A percentile compares a stretch with the other conserved stretches of the same genome.
Conservation (phyloP, 1,140 invertebrate species). For the Ridgeia piscesae region DNA sequence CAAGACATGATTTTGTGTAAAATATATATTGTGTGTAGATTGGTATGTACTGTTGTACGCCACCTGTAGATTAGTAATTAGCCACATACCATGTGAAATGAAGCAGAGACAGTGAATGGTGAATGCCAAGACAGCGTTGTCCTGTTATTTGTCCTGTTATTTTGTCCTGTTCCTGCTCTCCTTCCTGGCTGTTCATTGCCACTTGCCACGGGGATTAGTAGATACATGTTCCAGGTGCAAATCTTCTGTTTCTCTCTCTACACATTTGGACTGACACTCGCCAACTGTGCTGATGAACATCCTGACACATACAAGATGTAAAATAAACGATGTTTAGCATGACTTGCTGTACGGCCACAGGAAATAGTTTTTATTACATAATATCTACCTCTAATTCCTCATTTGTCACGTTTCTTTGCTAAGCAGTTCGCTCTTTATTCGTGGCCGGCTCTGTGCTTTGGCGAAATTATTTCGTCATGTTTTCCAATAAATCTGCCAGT, state of each 20-base stretch:
- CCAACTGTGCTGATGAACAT: not conserved
- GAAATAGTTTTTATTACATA: not conserved
- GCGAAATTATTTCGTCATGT: not conserved
- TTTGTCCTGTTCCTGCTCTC: not conserved
- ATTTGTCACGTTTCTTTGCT: not conserved
- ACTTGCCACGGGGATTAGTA: not conserved
- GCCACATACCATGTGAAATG: not conserved
- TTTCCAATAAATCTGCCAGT: not conserved
- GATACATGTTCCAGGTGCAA: not conserved
- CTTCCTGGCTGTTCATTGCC: not conserved
- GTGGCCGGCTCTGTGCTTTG: not conserved
- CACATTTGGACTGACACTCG: not conserved
- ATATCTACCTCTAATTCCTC: not conserved
- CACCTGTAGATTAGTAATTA: not conserved
- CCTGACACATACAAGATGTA: not conserved
- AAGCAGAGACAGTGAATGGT: not conserved
- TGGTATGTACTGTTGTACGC: no score
- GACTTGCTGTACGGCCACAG: not conserved
- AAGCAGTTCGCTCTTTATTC: not conserved
- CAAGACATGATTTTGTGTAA: no score
- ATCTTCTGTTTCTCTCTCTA: not conserved
- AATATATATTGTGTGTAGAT: no score
- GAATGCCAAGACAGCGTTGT: not conserved
- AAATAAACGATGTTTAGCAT: not conserved
- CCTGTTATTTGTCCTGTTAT: not conserved